phyloP scores from a whole-genome alignment of 1,140 invertebrate species.

The Caenorhabditis tropicalis region DNA sequence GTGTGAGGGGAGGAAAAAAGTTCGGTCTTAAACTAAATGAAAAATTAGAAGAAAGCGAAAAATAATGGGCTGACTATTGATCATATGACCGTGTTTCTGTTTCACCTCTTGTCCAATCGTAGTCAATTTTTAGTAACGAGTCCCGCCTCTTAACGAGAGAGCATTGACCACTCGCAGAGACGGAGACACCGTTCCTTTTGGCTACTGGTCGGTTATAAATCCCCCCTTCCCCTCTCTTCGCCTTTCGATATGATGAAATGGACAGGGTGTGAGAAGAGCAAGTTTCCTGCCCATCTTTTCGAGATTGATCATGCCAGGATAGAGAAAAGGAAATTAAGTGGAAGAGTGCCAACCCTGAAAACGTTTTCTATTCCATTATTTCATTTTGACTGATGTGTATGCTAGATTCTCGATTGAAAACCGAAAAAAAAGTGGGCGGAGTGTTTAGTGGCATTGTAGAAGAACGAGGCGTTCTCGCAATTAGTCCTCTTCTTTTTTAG shows the following conservation, averaged over 20 bases:
- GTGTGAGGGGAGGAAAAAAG: neutral
- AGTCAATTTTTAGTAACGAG: neutral
- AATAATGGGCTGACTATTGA: conserved; percentile 1
- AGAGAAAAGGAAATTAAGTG: neutral
- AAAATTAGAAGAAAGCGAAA: neutral
- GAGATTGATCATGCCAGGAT: neutral
- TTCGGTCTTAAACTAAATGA: neutral
- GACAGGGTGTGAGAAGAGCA: neutral
- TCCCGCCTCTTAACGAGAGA: neutral
- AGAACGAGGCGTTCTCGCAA: neutral
- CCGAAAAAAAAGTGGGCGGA: neutral
- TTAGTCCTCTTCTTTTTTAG: conserved; percentile 14
- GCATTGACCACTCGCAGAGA: neutral
- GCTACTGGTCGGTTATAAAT: neutral
- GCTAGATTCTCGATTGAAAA: neutral
- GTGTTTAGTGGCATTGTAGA: neutral
- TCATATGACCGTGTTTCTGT: neutral
- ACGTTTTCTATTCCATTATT: neutral
- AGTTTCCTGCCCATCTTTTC: neutral
- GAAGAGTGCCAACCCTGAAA: neutral
- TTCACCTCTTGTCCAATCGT: conserved; percentile 10
- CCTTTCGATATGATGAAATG: neutral
- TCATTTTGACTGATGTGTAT: neutral
- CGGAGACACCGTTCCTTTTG: neutral
- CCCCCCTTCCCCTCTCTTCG: too few species aligned